Conservation (phyloP, 2,888 invertebrate species). For the Oscheius sp. region DNA sequence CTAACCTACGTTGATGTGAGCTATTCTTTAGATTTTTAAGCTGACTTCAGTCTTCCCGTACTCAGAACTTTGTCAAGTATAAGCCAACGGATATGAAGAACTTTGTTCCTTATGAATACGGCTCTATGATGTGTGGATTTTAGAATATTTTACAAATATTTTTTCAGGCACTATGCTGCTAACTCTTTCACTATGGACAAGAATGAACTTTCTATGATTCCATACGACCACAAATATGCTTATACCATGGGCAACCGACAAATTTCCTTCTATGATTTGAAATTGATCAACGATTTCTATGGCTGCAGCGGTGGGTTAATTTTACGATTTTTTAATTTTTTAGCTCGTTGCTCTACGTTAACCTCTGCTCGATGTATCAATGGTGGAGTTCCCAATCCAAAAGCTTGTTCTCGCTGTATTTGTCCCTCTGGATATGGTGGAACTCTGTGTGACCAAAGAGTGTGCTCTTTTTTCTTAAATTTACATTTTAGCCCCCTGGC, state of each 20-base stretch:
- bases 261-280: slow-evolving; percentile 29
- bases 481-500: not conserved
- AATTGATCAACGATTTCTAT: slow-evolving; percentile 26
- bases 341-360: slow-evolving; percentile 13
- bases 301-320: slow-evolving; percentile 18
- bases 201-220: slow-evolving; percentile 26
- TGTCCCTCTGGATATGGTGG: slow-evolving; percentile 36
- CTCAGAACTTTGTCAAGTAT: slow-evolving; percentile 25
- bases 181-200: slow-evolving; percentile 27
- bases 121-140: not conserved
- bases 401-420: slow-evolving; percentile 20
- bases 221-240: slow-evolving; percentile 18
- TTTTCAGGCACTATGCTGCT: slow-evolving; percentile 45
- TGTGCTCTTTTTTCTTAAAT: not conserved
- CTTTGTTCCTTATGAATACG: slow-evolving; percentile 21
- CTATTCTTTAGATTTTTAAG: not conserved
- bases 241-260: slow-evolving; percentile 32
- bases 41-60: not conserved
- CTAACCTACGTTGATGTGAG: slow-evolving; percentile 34
- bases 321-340: not conserved
- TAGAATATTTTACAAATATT: slow-evolving; percentile 6
- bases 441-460: slow-evolving; percentile 19
- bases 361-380: slow-evolving; percentile 23
- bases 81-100: slow-evolving; percentile 11
- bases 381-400: slow-evolving; percentile 33